These are phyloP conservation scores for Oceanites oceanicus DNA, from an alignment of 2,113 vertebrate genomes.

Conservation along the genomic window DNA sequence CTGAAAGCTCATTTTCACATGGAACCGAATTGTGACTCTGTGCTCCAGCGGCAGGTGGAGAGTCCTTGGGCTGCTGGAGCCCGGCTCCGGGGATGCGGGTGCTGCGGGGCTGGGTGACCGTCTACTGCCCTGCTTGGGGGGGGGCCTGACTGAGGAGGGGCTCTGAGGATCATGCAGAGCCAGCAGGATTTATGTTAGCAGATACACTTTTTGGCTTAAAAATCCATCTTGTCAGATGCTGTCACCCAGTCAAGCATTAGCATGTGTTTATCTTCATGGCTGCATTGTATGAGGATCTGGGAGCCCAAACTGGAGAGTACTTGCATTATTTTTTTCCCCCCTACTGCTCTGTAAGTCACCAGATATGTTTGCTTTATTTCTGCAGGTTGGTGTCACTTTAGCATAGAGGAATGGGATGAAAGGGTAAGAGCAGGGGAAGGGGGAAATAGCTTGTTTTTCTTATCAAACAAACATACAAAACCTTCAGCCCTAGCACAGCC, in stretches of 20 bases:
- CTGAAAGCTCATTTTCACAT: rapidly evolving
- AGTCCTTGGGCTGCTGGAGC: background rate
- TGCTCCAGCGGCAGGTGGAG: background rate
- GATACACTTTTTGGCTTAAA: background rate
- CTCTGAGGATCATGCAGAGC: background rate
- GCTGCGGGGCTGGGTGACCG: background rate
- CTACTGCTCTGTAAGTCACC: background rate
- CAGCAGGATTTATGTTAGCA: background rate
- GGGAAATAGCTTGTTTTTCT: background rate
- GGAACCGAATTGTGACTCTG: rapidly evolving
- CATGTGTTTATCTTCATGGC: background rate
- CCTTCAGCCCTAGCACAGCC: background rate
- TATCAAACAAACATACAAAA: background rate
- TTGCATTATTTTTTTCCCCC: background rate
- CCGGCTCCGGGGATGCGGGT: rapidly evolving
- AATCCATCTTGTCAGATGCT: background rate
- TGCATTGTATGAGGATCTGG: background rate
- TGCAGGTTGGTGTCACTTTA: background rate
- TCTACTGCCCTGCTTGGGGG: background rate
- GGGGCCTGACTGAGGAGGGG: background rate
- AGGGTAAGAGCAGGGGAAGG: background rate
- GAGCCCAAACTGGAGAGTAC: background rate
- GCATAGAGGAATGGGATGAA: background rate
- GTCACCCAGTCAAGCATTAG: background rate
- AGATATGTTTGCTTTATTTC: background rate